phyloP scores from a whole-genome alignment of 1,140 invertebrate species.

The Lucilia cuprina region DNA sequence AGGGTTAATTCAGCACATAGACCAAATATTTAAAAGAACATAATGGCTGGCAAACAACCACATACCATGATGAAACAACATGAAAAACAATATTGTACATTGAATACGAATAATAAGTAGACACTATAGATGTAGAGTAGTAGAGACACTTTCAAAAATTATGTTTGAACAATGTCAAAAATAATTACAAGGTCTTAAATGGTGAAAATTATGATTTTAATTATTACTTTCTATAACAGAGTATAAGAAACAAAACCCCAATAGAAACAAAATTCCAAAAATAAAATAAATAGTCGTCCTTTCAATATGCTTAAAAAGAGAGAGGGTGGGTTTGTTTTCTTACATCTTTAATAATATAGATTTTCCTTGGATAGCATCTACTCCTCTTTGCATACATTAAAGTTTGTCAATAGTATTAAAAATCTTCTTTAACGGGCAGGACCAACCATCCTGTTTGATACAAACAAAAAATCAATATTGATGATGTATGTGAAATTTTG shows the following conservation, averaged over 20 bases:
- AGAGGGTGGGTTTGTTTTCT: neutral
- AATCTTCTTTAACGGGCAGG: neutral
- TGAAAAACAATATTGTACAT: neutral
- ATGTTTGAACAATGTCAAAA: slow-evolving; percentile 31
- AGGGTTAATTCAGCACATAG: neutral
- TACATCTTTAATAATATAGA: no score
- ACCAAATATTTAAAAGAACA: neutral
- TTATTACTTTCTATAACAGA: neutral
- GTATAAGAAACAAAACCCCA: neutral
- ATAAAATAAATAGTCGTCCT: neutral
- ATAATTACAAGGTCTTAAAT: slow-evolving; percentile 34
- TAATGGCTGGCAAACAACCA: neutral
- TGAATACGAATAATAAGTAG: neutral
- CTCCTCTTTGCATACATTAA: neutral
- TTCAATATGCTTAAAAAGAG: neutral
- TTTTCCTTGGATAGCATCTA: no score
- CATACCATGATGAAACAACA: neutral
- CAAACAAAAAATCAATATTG: neutral
- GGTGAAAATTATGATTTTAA: slow-evolving; percentile 34
- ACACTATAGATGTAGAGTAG: neutral
- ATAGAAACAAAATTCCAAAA: neutral
- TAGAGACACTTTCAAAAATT: slow-evolving; percentile 26
- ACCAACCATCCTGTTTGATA: neutral
- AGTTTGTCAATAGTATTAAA: neutral
- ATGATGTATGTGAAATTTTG: neutral